Conservation (phyloP, 2,797 vertebrate species). For the Hozukius guyotensis region DNA sequence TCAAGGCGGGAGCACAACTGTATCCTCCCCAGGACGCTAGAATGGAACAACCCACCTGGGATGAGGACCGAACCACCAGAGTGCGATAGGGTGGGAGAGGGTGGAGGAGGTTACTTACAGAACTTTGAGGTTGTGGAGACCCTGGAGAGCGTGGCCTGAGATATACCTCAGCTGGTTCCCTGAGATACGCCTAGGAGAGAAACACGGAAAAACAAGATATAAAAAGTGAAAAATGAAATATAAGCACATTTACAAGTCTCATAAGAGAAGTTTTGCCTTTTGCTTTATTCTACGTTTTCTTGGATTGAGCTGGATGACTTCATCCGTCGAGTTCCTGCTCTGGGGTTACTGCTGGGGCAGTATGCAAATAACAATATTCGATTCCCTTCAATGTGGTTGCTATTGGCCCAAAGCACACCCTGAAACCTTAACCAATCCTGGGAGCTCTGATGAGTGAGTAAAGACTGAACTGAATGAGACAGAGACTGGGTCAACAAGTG, state of each 20-base stretch:
- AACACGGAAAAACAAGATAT: constrained; percentile 25
- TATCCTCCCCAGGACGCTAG: constrained; percentile 23
- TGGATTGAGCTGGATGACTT: constrained; percentile 63
- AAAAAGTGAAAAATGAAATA: constrained; percentile 37
- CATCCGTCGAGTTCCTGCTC: constrained; percentile 59
- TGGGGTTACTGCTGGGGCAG: constrained; percentile 63
- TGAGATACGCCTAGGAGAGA: constrained; percentile 89
- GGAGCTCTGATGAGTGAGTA: constrained; percentile 63
- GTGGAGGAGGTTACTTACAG: constrained; percentile 87
- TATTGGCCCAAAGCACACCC: constrained; percentile 58
- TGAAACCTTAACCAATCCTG: constrained; percentile 63
- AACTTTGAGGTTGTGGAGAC: constrained; percentile 94
- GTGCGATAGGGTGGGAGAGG: constrained; percentile 7
- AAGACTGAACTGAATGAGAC: constrained; percentile 64
- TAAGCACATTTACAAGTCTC: constrained; percentile 52
- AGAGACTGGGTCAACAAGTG: constrained; percentile 65
- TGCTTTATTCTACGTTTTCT: constrained; percentile 43
- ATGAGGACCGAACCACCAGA: constrained; percentile 36
- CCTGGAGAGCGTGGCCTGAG: constrained; percentile 88
- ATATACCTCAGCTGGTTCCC: constrained; percentile 94
- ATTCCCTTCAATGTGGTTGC: constrained; percentile 64
- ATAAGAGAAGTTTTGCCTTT: constrained; percentile 40
- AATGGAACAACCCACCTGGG: constrained; percentile 55
- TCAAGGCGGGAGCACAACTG: constrained; percentile 54
- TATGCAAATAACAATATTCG: constrained; percentile 72